Base-by-base conservation (phyloP, 2,888 invertebrate species). In the Orthosia cruda region DNA sequence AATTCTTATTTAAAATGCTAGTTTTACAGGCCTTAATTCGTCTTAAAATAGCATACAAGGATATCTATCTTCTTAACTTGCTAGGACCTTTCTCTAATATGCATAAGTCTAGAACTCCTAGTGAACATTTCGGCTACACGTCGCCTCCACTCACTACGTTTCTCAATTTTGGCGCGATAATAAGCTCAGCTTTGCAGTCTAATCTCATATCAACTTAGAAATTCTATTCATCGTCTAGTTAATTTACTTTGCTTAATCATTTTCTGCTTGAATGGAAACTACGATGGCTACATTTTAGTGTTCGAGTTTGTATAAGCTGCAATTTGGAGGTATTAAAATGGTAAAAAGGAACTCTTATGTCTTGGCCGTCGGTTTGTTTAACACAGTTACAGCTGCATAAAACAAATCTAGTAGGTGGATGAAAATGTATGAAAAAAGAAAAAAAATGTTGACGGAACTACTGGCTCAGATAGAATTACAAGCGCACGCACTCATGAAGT, bases 181-280 rank as follows among this genome's bases (percentile, higher is more conserved):
- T 82, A 76, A 76, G 57, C n/a, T n/a, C 45, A 45, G 77, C 54
- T 63, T 59, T 65, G 15, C 26, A 50, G 47, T 52, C n/a, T 79
- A 81, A 79, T 65, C 76, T 65, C 50, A 32, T 82, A 63, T 45
- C 61, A 66, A 58, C 40, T 66, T 77, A 65, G 69, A 69, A 65
- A 82, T 69, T 82, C 76, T 52, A 76, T 65, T 66, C 45, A 63
- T 54, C 20, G 45, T 61, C 32, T 61, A 76, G 49, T 75, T 26
- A 65, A 68, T 47, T 58, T 50, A 52, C 47, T 55, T 58, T 47
- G 16, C 15, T 63, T 74, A 50, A 18, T 61, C 18, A 73, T 64
- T 64, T 61, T 78, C 52, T n/a, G 50, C 55, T 49, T 15, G 5
- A 50, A 13, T 20, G 26, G 20, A 18, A 26, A 73, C 47, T 49